phyloP scores from a whole-genome alignment of 2,113 vertebrate genomes.

The Poicephalus meyeri region DNA sequence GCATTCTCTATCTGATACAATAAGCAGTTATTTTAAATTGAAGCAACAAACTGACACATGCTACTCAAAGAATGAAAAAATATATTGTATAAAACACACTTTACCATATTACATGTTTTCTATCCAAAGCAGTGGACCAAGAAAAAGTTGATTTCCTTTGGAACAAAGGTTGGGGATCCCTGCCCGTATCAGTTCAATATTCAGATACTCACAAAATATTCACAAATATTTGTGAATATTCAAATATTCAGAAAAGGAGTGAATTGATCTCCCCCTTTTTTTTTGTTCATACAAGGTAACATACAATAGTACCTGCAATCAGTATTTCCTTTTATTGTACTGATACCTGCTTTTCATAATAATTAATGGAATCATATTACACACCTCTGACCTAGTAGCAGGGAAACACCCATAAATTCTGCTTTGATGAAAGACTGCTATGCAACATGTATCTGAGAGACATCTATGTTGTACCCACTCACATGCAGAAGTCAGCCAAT shows the following conservation, averaged over 20 bases:
- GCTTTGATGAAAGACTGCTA: not conserved
- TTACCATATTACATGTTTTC: not conserved
- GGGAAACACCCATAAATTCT: not conserved
- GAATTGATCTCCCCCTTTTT: not conserved
- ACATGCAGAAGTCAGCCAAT: not conserved
- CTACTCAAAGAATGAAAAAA: not conserved
- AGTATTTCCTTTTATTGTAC: not conserved
- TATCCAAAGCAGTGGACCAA: not conserved
- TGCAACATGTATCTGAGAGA: not conserved
- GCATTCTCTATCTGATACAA: not conserved
- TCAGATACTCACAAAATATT: not conserved
- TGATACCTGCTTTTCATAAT: not conserved
- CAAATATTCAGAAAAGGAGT: not conserved
- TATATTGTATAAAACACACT: not conserved
- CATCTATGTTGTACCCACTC: not conserved
- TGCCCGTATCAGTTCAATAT: accelerated
- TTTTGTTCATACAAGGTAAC: not conserved
- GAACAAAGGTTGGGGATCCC: not conserved
- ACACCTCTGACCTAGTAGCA: not conserved
- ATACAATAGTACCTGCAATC: not conserved
- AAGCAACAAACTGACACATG: not conserved
- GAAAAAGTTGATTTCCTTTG: not conserved
- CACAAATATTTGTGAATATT: not conserved
- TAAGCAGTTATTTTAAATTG: not conserved
- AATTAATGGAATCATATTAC: not conserved